These are phyloP conservation scores for Drosophila miranda DNA, from an alignment of 1,140 invertebrate species.

Conservation along the genomic window DNA sequence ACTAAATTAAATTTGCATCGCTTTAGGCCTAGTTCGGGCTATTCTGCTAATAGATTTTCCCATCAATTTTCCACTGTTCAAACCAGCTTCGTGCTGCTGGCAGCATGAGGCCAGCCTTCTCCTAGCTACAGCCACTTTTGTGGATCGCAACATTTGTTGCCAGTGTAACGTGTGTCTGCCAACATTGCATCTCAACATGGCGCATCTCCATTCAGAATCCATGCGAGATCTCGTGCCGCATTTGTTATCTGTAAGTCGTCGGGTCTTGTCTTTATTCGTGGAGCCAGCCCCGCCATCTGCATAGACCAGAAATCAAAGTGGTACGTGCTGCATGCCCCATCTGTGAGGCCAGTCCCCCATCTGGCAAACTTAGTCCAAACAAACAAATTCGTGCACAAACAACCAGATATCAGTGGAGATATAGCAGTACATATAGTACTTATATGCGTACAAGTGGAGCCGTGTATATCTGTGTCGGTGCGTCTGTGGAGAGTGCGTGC, in stretches of 20 bases:
- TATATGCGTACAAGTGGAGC: conserved; percentile 18
- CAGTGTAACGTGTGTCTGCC: conserved; percentile 51
- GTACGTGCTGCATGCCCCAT: conserved; percentile 5
- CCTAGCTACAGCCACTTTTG: conserved; percentile 10
- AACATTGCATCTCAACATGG: conserved; percentile 59
- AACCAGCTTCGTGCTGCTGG: conserved; percentile 3
- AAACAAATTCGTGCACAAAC: conserved; percentile 46
- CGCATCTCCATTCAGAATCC: conserved; percentile 52
- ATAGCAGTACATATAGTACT: conserved; percentile 1
- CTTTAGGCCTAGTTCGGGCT: not conserved
- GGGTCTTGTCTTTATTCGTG: conserved; percentile 45
- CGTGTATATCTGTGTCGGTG: conserved; percentile 20
- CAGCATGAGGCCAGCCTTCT: conserved; percentile 33
- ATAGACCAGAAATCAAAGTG: no score
- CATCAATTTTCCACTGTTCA: not conserved
- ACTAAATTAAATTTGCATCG: conserved; percentile 18
- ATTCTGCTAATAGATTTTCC: conserved; percentile 3
- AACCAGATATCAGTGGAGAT: conserved; percentile 5
- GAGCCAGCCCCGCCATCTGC: not conserved
- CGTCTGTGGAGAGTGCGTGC: conserved; percentile 5
- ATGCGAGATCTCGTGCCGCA: conserved; percentile 54
- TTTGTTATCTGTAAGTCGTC: conserved; percentile 76
- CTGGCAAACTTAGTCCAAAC: conserved; percentile 35
- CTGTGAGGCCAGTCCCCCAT: conserved; percentile 8
- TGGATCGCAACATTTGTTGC: conserved; percentile 56